phyloP scores from a whole-genome alignment of 2,888 invertebrate genomes.

The Dasysyrphus tricinctus region DNA sequence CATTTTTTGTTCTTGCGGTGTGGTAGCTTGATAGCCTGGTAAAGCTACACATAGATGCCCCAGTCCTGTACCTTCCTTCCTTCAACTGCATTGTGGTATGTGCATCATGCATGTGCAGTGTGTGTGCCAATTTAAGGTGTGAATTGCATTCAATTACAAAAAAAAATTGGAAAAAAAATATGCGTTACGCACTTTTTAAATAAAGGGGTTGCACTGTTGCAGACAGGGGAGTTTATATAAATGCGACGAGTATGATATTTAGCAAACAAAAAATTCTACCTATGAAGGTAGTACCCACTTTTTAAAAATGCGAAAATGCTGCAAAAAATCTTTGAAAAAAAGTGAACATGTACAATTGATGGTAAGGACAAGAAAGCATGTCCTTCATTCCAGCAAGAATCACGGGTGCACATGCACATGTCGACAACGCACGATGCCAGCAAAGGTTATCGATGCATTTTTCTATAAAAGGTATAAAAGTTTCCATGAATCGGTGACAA shows the following conservation, averaged over 20 bases:
- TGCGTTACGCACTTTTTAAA: constrained; percentile 67
- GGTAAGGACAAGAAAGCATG: constrained; percentile 21
- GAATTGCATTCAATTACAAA: constrained; percentile 68
- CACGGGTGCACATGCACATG: constrained; percentile 11
- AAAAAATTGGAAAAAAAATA: constrained; percentile 29
- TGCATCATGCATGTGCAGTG: constrained; percentile 22
- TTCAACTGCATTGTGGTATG: constrained; percentile 19
- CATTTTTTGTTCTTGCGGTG: constrained; percentile 25
- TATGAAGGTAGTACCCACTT: background rate
- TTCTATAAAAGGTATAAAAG: constrained; percentile 11
- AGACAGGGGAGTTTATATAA: constrained; percentile 1
- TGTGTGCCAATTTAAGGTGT: constrained; percentile 62
- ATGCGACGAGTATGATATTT: constrained; percentile 3
- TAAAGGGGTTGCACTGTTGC: constrained; percentile 18
- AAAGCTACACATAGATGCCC: constrained; percentile 12
- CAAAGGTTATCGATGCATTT: constrained; percentile 29
- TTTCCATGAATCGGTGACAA: constrained; percentile 24
- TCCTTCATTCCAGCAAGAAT: background rate
- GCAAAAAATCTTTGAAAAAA: constrained; percentile 5
- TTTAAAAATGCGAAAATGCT: background rate
- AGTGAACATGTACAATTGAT: constrained; percentile 26
- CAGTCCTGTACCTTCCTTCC: constrained; percentile 11
- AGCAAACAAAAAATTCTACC: background rate
- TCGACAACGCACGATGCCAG: constrained; percentile 1
- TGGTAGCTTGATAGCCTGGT: constrained; percentile 23